Base-by-base conservation (phyloP, 2,797 vertebrate species). In the Pseudochirops cupreus region DNA sequence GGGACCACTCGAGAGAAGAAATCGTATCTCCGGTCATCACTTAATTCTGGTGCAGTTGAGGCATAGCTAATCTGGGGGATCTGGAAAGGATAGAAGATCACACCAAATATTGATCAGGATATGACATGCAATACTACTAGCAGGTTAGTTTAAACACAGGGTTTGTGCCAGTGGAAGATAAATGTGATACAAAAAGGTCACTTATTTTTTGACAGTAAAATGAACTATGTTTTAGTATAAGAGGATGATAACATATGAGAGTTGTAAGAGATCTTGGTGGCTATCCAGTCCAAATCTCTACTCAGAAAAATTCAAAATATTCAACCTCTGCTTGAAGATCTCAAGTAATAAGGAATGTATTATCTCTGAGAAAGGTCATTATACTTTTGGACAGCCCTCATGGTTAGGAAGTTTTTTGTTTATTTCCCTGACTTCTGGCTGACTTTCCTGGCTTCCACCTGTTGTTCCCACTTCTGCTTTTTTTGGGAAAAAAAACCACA, bases 1-100 rank as follows among this genome's bases (percentile, higher is more conserved):
- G 99, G 99, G 95, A 99, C 99, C 98, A 99, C 99, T 0, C 99
- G 99, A 2, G 99, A 99, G 99, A 99, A 99, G 99, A 99, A 99
- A 98, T 99, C 99, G 59, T 99, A 99, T 95, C 99, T 99, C 31
- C 99, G 99, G 98, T 99, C 99, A 56, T 99, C 99, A 55, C 99
- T 99, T 98, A 99, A 97, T 98, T 99, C 99, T 0, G 99, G 99
- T 92, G 99, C 99, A 0, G 99, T 99, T 95, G 99, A 99, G 29
- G 99, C 99, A 54, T 99, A 99, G 98, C 99, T 99, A 98, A 99
- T 99, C 99, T 99, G 99, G 2, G 99, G 99, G 98, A 99, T 99
- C 99, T 99, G 98, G 21, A 96, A 97, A 97, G 97, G 96, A 28
- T 98, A 95, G 98, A 98, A 96, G 93, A 67, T 50, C 31, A 92